phyloP scores from a whole-genome alignment of 2,888 invertebrate species.

The Eurytoma californica region DNA sequence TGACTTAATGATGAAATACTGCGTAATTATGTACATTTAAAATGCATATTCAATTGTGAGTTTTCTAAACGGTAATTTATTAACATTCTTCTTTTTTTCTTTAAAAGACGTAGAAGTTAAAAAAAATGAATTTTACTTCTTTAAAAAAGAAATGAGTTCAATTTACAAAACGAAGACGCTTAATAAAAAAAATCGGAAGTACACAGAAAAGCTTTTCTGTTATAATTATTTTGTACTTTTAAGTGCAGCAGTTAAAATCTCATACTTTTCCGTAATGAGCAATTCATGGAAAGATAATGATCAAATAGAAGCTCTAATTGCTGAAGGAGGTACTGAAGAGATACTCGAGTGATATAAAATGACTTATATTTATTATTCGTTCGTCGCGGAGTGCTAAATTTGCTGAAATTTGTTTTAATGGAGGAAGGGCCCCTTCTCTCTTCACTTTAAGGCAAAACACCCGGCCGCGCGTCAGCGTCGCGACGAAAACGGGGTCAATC shows the following conservation, averaged over 20 bases:
- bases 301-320: slow-evolving; percentile 10
- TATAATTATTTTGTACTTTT: no score
- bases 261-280: neutral
- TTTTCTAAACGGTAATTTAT: no score
- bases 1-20: neutral
- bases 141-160: no score
- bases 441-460: slow-evolving; percentile 31
- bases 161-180: no score
- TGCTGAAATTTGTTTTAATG: slow-evolving; percentile 40
- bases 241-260: no score
- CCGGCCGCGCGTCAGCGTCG: neutral
- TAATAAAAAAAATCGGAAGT: no score
- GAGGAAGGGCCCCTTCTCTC: slow-evolving; percentile 11
- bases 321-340: neutral
- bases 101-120: no score
- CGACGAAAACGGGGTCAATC: slow-evolving; percentile 63
- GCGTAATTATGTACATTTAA: no score
- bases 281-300: slow-evolving; percentile 3
- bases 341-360: slow-evolving; percentile 16
- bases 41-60: no score
- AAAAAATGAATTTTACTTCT: no score
- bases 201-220: no score
- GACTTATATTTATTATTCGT: slow-evolving; percentile 29
- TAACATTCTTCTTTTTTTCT: no score
- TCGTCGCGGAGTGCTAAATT: slow-evolving; percentile 19